Evolutionary conservation across 2,797 vertebrate genomes (phyloP).

Genomic region (Vultur gryphus): DNA sequence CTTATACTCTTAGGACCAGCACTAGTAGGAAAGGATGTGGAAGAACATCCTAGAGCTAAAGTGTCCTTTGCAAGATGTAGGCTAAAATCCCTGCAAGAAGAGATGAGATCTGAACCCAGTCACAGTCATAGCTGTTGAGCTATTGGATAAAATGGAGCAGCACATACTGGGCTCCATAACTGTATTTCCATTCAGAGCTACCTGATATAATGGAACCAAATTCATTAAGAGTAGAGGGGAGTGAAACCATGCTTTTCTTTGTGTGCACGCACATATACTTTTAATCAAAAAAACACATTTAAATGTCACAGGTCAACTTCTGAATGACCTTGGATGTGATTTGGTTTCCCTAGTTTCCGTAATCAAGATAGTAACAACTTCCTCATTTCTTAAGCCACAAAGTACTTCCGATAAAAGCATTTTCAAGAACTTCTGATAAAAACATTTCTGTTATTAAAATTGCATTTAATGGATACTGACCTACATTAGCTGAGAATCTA

Average conservation of each 20-base stretch:
- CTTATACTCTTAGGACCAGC: background rate
- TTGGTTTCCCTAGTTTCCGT: background rate
- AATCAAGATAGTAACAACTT: background rate
- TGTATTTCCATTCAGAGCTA: background rate
- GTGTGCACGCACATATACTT: rapidly evolving
- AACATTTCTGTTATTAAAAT: background rate
- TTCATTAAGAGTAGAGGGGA: background rate
- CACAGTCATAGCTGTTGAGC: background rate
- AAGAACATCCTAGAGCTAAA: background rate
- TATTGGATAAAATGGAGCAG: background rate
- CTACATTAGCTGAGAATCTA: background rate
- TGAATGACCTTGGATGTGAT: background rate
- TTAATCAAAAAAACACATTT: background rate
- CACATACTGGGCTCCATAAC: background rate
- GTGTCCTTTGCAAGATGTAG: background rate
- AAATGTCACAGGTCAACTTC: background rate
- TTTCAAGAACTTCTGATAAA: background rate
- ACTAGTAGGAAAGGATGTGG: background rate
- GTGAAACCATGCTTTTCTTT: background rate
- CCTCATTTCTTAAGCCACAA: background rate
- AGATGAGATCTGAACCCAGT: background rate
- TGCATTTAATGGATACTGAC: background rate
- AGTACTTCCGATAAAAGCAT: background rate
- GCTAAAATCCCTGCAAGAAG: background rate
- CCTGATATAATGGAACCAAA: background rate